phyloP scores from a whole-genome alignment of 2,888 invertebrate genomes.

The Drosophila villosipedis region DNA sequence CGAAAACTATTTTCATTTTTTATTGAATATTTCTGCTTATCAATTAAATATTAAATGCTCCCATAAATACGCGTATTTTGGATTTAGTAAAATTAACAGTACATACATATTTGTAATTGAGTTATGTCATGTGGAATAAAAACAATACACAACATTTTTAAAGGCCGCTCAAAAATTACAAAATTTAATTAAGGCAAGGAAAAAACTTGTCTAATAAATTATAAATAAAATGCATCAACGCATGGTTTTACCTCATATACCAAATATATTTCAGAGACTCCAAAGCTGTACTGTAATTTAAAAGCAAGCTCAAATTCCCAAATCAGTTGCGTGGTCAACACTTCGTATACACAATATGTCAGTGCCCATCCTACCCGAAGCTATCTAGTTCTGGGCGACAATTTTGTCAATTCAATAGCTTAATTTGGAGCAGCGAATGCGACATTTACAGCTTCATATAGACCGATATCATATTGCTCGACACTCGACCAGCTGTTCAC shows the following conservation, averaged over 20 bases:
- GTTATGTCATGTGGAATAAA: neutral
- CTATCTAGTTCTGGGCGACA: slow-evolving; percentile 5
- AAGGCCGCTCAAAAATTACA: neutral
- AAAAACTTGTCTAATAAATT: neutral
- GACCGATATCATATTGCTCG: slow-evolving; percentile 6
- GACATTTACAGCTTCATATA: slow-evolving; percentile 30
- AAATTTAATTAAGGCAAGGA: neutral
- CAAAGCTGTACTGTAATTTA: neutral
- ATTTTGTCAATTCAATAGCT: slow-evolving; percentile 23
- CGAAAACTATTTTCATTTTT: neutral
- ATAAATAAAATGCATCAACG: neutral
- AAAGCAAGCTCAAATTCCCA: neutral
- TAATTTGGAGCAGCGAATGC: slow-evolving; percentile 17
- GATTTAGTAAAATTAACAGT: neutral
- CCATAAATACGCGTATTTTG: neutral
- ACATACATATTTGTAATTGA: neutral
- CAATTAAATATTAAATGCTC: no score
- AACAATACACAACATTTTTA: neutral
- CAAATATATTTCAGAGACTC: neutral
- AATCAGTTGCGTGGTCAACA: neutral
- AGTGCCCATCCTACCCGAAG: neutral
- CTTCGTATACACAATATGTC: neutral
- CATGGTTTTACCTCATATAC: neutral
- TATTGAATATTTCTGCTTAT: neutral
- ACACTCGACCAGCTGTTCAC: slow-evolving; percentile 22